These are phyloP conservation scores for Drosophila mulleri DNA, from an alignment of 2,888 invertebrate species.

Conservation along the genomic window DNA sequence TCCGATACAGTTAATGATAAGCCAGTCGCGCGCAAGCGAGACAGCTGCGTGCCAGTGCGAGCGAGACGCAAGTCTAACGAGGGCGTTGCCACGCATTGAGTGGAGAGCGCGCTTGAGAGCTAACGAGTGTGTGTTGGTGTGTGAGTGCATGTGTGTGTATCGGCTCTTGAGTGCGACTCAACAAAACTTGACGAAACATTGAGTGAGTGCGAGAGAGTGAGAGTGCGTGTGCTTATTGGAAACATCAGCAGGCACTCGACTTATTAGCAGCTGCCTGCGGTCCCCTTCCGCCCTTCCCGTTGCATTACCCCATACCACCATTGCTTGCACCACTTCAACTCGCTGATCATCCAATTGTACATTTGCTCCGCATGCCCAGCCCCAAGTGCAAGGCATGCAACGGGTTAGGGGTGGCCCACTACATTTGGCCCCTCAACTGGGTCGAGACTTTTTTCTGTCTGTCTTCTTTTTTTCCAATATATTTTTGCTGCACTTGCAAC, in stretches of 20 bases:
- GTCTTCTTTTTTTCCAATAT: constrained; percentile 40
- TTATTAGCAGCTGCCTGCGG: constrained; percentile 41
- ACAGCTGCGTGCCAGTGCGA: constrained; percentile 20
- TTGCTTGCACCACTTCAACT: constrained; percentile 17
- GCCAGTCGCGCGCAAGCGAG: constrained; percentile 40
- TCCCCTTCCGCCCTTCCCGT: not conserved
- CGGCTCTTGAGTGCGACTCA: constrained; percentile 25
- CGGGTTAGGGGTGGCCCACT: constrained; percentile 71
- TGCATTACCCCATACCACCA: not conserved
- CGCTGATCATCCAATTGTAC: constrained; percentile 84
- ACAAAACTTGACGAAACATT: constrained; percentile 59
- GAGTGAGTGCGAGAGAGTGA: constrained; percentile 41
- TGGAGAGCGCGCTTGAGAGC: constrained; percentile 17
- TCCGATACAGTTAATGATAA: constrained; percentile 81
- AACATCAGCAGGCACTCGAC: constrained; percentile 36
- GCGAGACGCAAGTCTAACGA: constrained; percentile 26
- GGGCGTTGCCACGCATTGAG: constrained; percentile 56
- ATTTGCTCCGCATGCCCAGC: constrained; percentile 74
- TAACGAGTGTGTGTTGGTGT: constrained; percentile 5
- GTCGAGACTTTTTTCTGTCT: constrained; percentile 48
- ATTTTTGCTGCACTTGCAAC: constrained; percentile 17
- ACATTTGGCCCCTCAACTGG: constrained; percentile 77
- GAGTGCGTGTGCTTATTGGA: constrained; percentile 49
- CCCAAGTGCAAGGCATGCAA: constrained; percentile 47
- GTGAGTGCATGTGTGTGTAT: constrained; percentile 5